Evolutionary conservation across 2,797 vertebrate species (phyloP).

Genomic region (Alcedo atthis): DNA sequence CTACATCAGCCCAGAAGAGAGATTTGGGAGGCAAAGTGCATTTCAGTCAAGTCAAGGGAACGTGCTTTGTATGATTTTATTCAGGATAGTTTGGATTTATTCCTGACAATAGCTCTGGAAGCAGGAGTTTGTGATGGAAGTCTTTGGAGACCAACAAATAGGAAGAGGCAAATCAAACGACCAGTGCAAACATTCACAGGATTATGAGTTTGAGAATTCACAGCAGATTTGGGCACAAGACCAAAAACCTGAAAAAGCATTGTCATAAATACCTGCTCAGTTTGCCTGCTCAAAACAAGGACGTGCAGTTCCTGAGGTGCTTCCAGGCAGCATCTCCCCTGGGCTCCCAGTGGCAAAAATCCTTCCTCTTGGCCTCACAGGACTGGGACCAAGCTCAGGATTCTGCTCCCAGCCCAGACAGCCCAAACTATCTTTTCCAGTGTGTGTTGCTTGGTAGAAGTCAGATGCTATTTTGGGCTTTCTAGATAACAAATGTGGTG

Average conservation of each 20-base stretch:
- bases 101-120: conserved; percentile 41
- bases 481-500: not conserved
- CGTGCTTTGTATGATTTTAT: conserved; percentile 3
- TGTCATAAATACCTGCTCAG: not conserved
- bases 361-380: not conserved
- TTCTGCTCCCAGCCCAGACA: not conserved
- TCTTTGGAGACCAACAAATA: not conserved
- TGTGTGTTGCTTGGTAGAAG: not conserved
- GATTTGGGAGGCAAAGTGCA: not conserved
- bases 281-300: not conserved
- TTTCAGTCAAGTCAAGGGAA: not conserved
- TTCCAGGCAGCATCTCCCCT: not conserved
- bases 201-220: not conserved
- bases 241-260: not conserved
- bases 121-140: not conserved
- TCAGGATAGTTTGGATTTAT: not conserved
- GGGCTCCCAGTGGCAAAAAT: not conserved
- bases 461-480: not conserved
- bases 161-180: not conserved
- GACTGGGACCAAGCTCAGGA: not conserved
- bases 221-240: conserved; percentile 10
- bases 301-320: not conserved
- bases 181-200: not conserved
- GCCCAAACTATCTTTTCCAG: conserved; percentile 19
- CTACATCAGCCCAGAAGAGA: not conserved